A percentile compares a stretch with the other conserved stretches of the same genome.
Conservation (phyloP, 2,888 invertebrate genomes). For the Harpagoxenus sublaevis region DNA sequence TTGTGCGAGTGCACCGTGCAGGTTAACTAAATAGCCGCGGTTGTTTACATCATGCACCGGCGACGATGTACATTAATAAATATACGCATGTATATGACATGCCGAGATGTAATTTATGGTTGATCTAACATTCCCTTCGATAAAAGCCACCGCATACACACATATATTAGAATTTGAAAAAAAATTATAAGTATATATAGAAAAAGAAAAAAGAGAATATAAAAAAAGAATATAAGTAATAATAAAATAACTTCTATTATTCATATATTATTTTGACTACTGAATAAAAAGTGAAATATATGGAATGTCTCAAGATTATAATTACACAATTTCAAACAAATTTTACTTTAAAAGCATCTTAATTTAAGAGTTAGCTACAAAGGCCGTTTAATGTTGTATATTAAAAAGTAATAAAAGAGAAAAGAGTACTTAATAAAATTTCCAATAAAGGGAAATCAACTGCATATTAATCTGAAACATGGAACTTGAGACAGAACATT, state of each 20-base stretch:
- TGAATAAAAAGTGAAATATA: neutral
- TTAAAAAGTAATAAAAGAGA: constrained; percentile 15
- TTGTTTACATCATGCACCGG: constrained; percentile 44
- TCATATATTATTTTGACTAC: neutral
- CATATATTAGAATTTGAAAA: neutral
- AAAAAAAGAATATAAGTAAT: constrained; percentile 17
- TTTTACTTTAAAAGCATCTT: neutral
- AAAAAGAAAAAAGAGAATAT: neutral
- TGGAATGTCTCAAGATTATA: neutral
- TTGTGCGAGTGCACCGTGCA: constrained; percentile 25
- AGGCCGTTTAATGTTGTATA: neutral
- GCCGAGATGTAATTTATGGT: constrained; percentile 29
- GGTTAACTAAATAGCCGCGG: constrained; percentile 49
- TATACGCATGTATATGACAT: constrained; percentile 10
- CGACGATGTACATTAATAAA: constrained; percentile 49
- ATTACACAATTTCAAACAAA: neutral
- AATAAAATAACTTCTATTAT: neutral
- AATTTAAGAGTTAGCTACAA: constrained; percentile 12
- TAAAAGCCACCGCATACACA: neutral
- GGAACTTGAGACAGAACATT: neutral
- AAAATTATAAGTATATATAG: neutral
- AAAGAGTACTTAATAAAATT: constrained; percentile 25
- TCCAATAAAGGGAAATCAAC: neutral
- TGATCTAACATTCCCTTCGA: neutral
- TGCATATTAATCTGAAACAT: constrained; percentile 13